Evolutionary conservation across 2,797 vertebrate species (phyloP).

Genomic region (Hylomyscus alleni): DNA sequence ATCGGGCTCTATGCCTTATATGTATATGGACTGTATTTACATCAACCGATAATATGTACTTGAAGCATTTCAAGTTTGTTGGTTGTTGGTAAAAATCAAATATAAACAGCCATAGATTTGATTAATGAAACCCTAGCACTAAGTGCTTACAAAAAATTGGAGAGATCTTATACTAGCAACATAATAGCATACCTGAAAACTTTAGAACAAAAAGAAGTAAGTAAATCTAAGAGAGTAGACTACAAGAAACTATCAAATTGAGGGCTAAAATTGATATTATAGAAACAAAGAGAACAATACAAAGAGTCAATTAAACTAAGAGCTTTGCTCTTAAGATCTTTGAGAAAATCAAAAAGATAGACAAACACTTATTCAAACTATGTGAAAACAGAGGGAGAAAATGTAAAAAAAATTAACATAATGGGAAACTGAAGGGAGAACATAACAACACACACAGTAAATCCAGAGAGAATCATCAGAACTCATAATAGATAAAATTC

Average conservation of each 20-base stretch:
- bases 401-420: not conserved
- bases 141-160: not conserved
- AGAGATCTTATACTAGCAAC: not conserved
- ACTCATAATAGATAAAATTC: not conserved
- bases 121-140: not conserved
- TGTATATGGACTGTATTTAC: fast-evolving
- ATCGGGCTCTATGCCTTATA: not conserved
- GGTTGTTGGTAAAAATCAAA: not conserved
- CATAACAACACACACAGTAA: not conserved
- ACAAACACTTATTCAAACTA: not conserved
- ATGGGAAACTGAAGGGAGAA: not conserved
- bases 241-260: not conserved
- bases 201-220: not conserved
- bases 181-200: not conserved
- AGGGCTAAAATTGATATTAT: not conserved
- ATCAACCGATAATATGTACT: not conserved
- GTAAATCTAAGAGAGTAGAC: not conserved
- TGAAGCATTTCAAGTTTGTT: not conserved
- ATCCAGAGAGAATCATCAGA: not conserved
- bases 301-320: not conserved
- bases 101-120: not conserved
- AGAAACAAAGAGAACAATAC: not conserved
- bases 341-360: not conserved
- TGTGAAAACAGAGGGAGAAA: not conserved
- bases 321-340: not conserved